Conservation (phyloP, 2,888 invertebrate species). For the Pristionchus mayeri region DNA sequence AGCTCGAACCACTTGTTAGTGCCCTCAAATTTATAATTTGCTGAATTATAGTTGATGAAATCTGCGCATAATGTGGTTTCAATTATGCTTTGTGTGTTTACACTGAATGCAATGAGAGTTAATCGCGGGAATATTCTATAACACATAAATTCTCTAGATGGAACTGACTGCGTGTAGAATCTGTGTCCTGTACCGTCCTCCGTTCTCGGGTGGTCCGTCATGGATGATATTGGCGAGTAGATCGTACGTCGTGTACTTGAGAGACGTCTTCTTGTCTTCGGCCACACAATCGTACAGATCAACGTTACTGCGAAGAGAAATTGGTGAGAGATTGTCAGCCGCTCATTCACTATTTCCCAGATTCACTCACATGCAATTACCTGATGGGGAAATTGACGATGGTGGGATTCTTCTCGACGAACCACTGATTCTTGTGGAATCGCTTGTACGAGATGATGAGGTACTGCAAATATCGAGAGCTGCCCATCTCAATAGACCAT, state of each 20-base stretch:
- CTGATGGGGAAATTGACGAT: constrained; percentile 99
- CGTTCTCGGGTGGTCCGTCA: constrained; percentile 94
- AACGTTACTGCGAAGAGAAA: constrained; percentile 84
- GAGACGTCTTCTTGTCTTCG: constrained; percentile 83
- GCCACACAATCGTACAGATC: constrained; percentile 96
- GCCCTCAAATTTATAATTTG: too few species aligned
- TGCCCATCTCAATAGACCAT: too few species aligned
- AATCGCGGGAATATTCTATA: too few species aligned
- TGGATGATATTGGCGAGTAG: constrained; percentile 98
- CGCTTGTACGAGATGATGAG: constrained; percentile 93
- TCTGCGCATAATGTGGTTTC: too few species aligned
- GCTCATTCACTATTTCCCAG: not conserved
- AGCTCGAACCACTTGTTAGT: constrained; percentile 91
- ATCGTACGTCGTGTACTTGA: constrained; percentile 91
- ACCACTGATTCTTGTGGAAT: constrained; percentile 98
- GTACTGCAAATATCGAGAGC: too few species aligned
- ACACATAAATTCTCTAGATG: not conserved
- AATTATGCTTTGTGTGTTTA: too few species aligned
- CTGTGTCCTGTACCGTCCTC: constrained; percentile 95
- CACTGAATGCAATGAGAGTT: too few species aligned
- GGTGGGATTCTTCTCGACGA: constrained; percentile 98
- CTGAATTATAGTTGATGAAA: too few species aligned
- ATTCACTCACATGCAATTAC: constrained; percentile 78
- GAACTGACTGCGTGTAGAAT: constrained; percentile 86
- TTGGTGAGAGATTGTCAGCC: not conserved